Conservation (phyloP, 2,888 invertebrate genomes). For the Lithophane leautieri region DNA sequence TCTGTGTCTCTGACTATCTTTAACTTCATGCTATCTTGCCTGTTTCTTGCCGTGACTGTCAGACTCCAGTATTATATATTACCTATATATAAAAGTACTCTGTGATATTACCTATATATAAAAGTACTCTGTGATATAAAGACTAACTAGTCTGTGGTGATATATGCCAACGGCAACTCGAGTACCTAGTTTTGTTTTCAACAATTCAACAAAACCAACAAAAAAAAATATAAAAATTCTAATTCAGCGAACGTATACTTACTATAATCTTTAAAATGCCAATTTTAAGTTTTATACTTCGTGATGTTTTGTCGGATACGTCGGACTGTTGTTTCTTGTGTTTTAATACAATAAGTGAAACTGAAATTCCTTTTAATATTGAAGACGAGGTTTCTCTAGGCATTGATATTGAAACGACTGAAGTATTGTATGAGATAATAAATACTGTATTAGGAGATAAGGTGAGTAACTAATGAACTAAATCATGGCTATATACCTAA, state of each 20-base stretch:
- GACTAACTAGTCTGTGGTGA: no score
- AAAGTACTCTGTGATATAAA: no score
- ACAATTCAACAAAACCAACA: no score
- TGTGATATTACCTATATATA: no score
- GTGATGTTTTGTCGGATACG: constrained; percentile 44
- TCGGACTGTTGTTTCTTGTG: constrained; percentile 63
- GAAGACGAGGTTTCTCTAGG: constrained; percentile 59
- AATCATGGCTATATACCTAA: background rate
- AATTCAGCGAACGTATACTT: background rate
- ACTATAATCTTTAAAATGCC: constrained; percentile 38
- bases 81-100: no score
- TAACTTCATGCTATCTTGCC: no score
- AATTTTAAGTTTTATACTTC: constrained; percentile 27
- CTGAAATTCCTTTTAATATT: constrained; percentile 35
- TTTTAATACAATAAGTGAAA: constrained; percentile 36
- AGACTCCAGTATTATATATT: no score
- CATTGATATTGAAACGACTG: constrained; percentile 15
- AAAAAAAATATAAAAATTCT: no score
- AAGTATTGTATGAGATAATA: constrained; percentile 52
- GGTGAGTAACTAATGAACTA: constrained; percentile 44
- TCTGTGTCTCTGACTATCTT: no score
- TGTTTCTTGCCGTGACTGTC: no score
- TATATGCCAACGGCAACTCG: no score
- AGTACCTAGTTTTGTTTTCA: no score
- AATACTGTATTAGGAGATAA: constrained; percentile 53